phyloP scores from a whole-genome alignment of 2,797 vertebrate species.

The Zenarchopterus dispar region DNA sequence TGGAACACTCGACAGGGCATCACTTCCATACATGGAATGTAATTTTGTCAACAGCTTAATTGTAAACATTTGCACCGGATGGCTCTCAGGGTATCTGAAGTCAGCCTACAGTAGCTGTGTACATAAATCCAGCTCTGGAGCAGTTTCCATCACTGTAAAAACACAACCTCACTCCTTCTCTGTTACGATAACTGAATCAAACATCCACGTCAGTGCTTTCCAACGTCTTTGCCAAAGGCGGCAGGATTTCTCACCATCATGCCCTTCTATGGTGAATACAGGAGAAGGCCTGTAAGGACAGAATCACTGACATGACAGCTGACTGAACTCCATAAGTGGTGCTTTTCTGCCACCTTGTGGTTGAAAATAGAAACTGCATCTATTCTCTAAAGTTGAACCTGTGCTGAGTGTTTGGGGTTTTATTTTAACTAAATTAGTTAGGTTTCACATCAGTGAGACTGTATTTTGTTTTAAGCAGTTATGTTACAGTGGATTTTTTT shows the following conservation, averaged over 20 bases:
- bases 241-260: conserved; percentile 38
- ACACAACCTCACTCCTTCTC: conserved; percentile 13
- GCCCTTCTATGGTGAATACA: conserved; percentile 60
- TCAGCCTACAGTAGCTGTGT: conserved; percentile 2
- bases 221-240: conserved; percentile 33
- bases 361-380: conserved; percentile 25
- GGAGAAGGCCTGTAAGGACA: conserved; percentile 37
- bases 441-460: no score
- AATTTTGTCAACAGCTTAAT: neutral
- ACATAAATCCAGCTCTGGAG: conserved; percentile 3
- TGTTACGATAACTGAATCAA: conserved; percentile 30
- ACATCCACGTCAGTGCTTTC: conserved; percentile 19
- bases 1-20: conserved; percentile 26
- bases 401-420: no score
- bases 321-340: neutral
- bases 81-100: neutral
- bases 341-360: conserved; percentile 49
- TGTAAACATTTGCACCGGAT: no score
- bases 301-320: neutral
- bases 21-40: neutral
- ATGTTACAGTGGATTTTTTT: no score
- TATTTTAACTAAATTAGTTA: no score
- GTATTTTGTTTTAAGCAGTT: no score
- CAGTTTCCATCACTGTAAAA: neutral
- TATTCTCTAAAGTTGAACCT: no score